Percentiles rank a stretch among this genome's conserved stretches.
Conservation (phyloP, 1,140 invertebrate species). For the Cephus cinctus region DNA sequence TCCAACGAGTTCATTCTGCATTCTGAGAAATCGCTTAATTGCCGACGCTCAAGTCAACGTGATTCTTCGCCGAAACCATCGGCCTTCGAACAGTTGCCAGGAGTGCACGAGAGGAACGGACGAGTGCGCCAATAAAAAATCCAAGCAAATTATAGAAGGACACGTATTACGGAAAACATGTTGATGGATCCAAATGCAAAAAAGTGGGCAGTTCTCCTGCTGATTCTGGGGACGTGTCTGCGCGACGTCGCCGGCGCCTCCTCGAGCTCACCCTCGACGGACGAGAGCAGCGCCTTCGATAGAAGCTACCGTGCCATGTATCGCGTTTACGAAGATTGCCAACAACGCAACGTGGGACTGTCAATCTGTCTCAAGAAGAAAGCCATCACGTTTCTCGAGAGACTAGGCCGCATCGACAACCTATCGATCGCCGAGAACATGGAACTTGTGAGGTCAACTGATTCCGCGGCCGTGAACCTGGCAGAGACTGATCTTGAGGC, state of each 20-base stretch:
- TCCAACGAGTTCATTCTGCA: too few species aligned
- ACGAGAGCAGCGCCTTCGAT: conserved; percentile 41
- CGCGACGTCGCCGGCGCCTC: conserved; percentile 19
- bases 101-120: too few species aligned
- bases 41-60: too few species aligned
- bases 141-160: too few species aligned
- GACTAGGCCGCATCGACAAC: conserved; percentile 67
- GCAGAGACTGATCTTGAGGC: conserved; percentile 68
- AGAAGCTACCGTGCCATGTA: conserved; percentile 45
- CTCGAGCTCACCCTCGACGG: conserved; percentile 16
- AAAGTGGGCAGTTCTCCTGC: conserved; percentile 36
- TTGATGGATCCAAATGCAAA: conserved; percentile 33
- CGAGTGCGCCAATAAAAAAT: too few species aligned
- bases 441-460: conserved; percentile 57
- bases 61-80: too few species aligned
- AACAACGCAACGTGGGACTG: conserved; percentile 55
- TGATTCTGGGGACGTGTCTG: conserved; percentile 8
- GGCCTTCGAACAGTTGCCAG: too few species aligned
- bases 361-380: conserved; percentile 78
- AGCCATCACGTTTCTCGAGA: conserved; percentile 72
- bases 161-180: too few species aligned
- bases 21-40: too few species aligned
- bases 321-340: conserved; percentile 51
- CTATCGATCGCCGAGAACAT: conserved; percentile 67
- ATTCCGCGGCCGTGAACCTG: too few species aligned